phyloP scores from a whole-genome alignment of 1,140 invertebrate genomes.

The Drosophila kohkoa region DNA sequence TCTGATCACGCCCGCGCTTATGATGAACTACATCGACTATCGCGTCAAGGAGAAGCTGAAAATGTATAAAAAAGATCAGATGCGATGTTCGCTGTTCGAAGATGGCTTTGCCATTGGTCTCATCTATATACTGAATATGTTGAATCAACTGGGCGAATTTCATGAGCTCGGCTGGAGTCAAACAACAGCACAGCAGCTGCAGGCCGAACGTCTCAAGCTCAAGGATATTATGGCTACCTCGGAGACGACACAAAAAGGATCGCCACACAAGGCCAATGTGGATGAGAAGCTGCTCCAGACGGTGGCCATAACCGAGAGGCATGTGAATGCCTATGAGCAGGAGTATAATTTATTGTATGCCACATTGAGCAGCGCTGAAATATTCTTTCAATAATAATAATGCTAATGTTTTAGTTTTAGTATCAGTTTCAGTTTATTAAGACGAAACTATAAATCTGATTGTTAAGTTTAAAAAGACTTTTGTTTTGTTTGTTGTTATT shows the following conservation, averaged over 20 bases:
- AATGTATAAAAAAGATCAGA: conserved; percentile 90
- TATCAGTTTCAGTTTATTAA: conserved; percentile 61
- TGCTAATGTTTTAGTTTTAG: conserved; percentile 38
- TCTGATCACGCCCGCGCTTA: conserved; percentile 96
- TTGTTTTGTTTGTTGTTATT: conserved; percentile 21
- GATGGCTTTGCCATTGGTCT: conserved; percentile 99
- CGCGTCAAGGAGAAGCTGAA: conserved; percentile 96
- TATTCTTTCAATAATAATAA: conserved; percentile 91
- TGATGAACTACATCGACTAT: conserved; percentile 97
- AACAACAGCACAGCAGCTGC: conserved; percentile 92
- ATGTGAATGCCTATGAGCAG: conserved; percentile 91
- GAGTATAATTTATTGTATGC: conserved; percentile 97
- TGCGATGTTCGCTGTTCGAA: conserved; percentile 94
- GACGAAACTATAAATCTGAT: conserved; percentile 66
- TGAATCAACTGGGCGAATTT: conserved; percentile 92
- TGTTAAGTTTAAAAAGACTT: conserved; percentile 41
- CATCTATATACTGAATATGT: conserved; percentile 89
- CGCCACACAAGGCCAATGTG: conserved; percentile 82
- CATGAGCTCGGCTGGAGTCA: conserved; percentile 98
- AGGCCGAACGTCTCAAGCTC: conserved; percentile 87
- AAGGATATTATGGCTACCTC: conserved; percentile 85
- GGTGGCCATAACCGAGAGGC: conserved; percentile 94
- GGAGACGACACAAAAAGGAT: conserved; percentile 19
- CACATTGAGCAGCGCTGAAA: conserved; percentile 96
- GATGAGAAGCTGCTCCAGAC: conserved; percentile 97